Conservation (phyloP, 2,797 vertebrate species). For the Liasis olivaceus region DNA sequence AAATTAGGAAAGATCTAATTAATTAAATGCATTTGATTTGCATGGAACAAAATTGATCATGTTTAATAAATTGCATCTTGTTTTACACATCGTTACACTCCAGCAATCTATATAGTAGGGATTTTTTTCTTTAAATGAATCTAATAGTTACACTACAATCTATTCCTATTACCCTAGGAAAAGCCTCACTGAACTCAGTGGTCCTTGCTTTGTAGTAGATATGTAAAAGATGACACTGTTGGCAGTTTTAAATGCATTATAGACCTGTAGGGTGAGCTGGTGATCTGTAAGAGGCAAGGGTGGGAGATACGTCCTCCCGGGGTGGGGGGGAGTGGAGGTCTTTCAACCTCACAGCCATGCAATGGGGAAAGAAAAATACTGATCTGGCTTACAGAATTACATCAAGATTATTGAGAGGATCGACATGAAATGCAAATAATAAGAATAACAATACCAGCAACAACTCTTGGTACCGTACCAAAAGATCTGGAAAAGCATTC, state of each 20-base stretch:
- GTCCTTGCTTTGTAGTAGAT: too few species aligned
- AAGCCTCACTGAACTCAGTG: not conserved
- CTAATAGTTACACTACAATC: not conserved
- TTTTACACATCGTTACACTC: not conserved
- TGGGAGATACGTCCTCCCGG: not conserved
- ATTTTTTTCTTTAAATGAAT: not conserved
- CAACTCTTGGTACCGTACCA: too few species aligned
- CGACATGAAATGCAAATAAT: not conserved
- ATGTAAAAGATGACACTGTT: not conserved
- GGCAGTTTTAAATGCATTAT: not conserved
- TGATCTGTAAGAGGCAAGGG: not conserved
- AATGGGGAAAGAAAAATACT: not conserved
- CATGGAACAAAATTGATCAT: constrained; percentile 18
- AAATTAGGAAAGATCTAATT: constrained; percentile 17
- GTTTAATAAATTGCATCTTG: constrained; percentile 22
- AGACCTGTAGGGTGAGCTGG: not conserved
- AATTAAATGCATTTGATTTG: constrained; percentile 29
- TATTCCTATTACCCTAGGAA: not conserved
- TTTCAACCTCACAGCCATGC: not conserved
- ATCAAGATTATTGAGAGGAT: not conserved
- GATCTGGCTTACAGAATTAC: not conserved
- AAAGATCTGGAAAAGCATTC: too few species aligned
- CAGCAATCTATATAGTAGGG: not conserved
- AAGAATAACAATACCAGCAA: too few species aligned
- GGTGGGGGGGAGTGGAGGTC: not conserved